A percentile compares a stretch with the other conserved stretches of the same genome.
Evolutionary conservation across 2,888 invertebrate genomes (phyloP).

Genomic region (Aphrophora alni): DNA sequence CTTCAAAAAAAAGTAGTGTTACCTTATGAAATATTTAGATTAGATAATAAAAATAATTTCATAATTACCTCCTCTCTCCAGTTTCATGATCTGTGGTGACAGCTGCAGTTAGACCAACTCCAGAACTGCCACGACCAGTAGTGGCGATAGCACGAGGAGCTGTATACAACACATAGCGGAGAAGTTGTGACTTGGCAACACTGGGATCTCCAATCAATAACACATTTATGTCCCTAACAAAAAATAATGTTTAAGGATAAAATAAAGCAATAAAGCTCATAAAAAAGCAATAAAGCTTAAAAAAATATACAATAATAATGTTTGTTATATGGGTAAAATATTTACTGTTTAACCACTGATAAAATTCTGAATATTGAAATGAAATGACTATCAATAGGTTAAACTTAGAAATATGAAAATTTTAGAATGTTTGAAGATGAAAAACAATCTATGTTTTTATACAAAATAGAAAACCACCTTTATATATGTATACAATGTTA

Average conservation of each 20-base stretch:
- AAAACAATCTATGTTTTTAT: too few relatives aligned
- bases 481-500: too few relatives aligned
- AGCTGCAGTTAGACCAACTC: slow-evolving; percentile 98
- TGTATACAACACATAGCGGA: slow-evolving; percentile 91
- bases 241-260: too few relatives aligned
- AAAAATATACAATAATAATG: slow-evolving; percentile 27
- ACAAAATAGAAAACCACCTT: too few relatives aligned
- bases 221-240: slow-evolving; percentile 80
- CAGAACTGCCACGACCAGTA: slow-evolving; percentile 97
- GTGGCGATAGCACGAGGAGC: slow-evolving; percentile 97
- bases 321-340: background rate
- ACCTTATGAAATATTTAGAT: too few relatives aligned
- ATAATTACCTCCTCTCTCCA: slow-evolving; percentile 69
- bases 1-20: too few relatives aligned
- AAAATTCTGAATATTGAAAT: too few relatives aligned
- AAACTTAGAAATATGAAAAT: too few relatives aligned
- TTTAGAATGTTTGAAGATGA: too few relatives aligned
- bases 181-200: slow-evolving; percentile 96
- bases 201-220: slow-evolving; percentile 98
- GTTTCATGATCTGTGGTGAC: slow-evolving; percentile 97
- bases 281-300: slow-evolving; percentile 27
- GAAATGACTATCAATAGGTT: too few relatives aligned
- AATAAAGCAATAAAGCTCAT: slow-evolving; percentile 16
- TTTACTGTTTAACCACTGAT: background rate
- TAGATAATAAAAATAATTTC: too few relatives aligned